phyloP scores from a whole-genome alignment of 1,140 invertebrate species.

The Linepithema humile region DNA sequence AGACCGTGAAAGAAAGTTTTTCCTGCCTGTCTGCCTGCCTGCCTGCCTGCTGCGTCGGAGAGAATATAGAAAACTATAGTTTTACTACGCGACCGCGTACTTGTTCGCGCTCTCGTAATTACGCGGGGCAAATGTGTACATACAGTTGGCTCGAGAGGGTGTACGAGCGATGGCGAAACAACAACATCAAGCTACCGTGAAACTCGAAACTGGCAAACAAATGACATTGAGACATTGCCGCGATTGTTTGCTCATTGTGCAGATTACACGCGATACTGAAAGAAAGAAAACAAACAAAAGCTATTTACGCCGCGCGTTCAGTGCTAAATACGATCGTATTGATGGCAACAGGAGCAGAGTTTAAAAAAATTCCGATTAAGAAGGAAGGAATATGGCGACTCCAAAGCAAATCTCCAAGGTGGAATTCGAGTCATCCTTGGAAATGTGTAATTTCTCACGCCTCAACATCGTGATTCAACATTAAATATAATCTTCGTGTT shows the following conservation, averaged over 20 bases:
- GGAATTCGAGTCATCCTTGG: background rate
- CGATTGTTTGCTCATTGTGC: constrained; percentile 27
- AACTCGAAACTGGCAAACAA: constrained; percentile 39
- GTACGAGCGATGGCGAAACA: background rate
- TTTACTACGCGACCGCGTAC: background rate
- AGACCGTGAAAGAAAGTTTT: constrained; percentile 17
- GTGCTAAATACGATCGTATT: background rate
- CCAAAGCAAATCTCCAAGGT: too few species aligned
- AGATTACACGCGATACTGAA: background rate
- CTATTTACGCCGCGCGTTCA: background rate
- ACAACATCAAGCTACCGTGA: background rate
- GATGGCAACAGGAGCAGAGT: background rate
- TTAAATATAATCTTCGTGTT: background rate
- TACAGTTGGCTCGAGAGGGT: background rate
- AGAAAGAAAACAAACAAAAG: background rate
- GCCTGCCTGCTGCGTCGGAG: background rate
- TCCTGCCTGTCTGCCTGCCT: background rate
- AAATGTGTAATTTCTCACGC: background rate
- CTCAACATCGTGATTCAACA: background rate
- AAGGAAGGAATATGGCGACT: too few species aligned
- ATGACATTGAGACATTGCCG: constrained; percentile 21
- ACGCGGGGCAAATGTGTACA: background rate
- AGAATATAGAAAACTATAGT: constrained; percentile 7
- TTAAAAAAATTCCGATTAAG: background rate
- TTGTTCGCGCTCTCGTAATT: constrained; percentile 14